phyloP scores from a whole-genome alignment of 2,888 invertebrate genomes.

The Psococerastis gibbosa region DNA sequence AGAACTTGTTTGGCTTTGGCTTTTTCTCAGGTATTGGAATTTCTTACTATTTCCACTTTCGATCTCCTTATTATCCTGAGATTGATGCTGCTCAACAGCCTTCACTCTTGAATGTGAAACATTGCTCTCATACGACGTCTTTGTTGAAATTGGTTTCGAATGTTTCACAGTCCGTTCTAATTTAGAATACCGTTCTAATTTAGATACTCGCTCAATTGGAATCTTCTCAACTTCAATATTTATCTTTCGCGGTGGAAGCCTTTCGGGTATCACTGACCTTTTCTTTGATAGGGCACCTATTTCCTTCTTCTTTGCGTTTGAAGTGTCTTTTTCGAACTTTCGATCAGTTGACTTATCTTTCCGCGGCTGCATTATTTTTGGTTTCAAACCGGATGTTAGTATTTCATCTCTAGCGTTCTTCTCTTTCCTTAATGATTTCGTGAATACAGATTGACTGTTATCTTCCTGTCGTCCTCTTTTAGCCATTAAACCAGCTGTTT shows the following conservation, averaged over 20 bases:
- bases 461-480: not conserved
- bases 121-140: not conserved
- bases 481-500: conserved; percentile 6
- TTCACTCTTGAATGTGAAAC: not conserved
- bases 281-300: too few relatives aligned
- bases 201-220: too few relatives aligned
- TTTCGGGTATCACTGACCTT: too few relatives aligned
- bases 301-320: too few relatives aligned
- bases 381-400: too few relatives aligned
- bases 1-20: not conserved
- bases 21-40: not conserved
- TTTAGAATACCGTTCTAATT: conserved; percentile 10
- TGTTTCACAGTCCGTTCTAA: conserved; percentile 12
- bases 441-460: not conserved
- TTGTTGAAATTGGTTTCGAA: conserved; percentile 10
- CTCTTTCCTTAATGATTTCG: not conserved
- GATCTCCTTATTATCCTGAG: not conserved
- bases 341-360: too few relatives aligned
- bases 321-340: too few relatives aligned
- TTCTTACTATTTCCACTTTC: not conserved
- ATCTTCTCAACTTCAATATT: too few relatives aligned
- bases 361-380: too few relatives aligned
- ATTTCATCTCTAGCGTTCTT: not conserved
- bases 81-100: conserved; percentile 13
- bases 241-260: too few relatives aligned